Evolutionary conservation across 2,888 invertebrate genomes (phyloP).

Genomic region (Chaetoderma sp.): DNA sequence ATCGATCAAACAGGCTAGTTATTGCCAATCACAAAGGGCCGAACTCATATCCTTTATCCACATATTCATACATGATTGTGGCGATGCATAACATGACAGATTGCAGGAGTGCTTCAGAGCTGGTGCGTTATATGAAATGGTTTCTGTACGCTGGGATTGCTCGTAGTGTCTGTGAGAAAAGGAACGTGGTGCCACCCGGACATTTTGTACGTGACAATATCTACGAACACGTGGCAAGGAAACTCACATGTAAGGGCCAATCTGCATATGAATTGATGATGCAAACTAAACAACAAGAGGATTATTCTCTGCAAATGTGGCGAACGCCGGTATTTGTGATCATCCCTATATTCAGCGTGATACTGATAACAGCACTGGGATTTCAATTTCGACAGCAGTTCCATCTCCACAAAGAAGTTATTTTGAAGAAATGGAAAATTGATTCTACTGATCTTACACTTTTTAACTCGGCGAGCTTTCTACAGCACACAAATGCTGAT

Average conservation of each 20-base stretch:
- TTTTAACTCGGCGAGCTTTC: too few relatives aligned
- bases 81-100: slow-evolving; percentile 35
- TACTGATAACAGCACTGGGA: slow-evolving; percentile 34
- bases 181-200: slow-evolving; percentile 50
- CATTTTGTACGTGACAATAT: slow-evolving; percentile 31
- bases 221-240: slow-evolving; percentile 37
- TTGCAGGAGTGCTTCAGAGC: slow-evolving; percentile 53
- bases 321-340: slow-evolving; percentile 37
- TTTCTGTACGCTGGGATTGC: slow-evolving; percentile 39
- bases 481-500: too few relatives aligned
- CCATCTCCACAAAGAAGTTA: slow-evolving; percentile 43
- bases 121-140: slow-evolving; percentile 60
- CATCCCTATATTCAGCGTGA: slow-evolving; percentile 35
- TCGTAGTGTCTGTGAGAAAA: slow-evolving; percentile 23
- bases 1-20: too few relatives aligned
- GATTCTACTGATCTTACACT: too few relatives aligned
- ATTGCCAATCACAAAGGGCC: slow-evolving; percentile 37
- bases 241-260: slow-evolving; percentile 46
- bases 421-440: slow-evolving; percentile 53
- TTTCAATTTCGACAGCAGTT: slow-evolving; percentile 44
- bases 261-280: slow-evolving; percentile 44
- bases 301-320: slow-evolving; percentile 39
- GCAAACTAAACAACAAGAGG: slow-evolving; percentile 39
- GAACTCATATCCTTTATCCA: slow-evolving; percentile 54
- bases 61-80: slow-evolving; percentile 59